Evolutionary conservation across 1,140 invertebrate genomes (phyloP), one percentile per base, ranked within the genome.

Genomic region (Solenopsis fugax): DNA sequence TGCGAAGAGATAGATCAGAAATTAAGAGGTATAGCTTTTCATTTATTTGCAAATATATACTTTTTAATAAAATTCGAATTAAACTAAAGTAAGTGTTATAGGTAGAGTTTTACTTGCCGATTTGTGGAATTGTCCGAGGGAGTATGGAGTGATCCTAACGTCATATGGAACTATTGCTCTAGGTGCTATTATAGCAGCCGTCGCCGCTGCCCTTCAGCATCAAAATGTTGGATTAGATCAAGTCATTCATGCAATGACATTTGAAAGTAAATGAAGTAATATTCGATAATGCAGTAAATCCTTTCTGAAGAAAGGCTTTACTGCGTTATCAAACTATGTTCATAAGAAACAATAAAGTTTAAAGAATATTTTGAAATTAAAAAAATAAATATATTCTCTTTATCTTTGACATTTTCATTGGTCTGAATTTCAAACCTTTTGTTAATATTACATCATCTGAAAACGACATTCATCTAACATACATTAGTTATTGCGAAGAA

Each of bases 91-190:
- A 73, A 58, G 4, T 9, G 5, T 45, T 56, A 12, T 45, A 89
- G 89, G 37, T 69, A 89, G 60, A 91, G 34, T 85, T 93, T 52
- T 90, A 92, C 69, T 90, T 87, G 60, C 92, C 91, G 69, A 92
- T 84, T 18, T 18, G 6, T 73, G 80, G 86, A 87, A 94, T 76
- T 97, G 96, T 92, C 96, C 96, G 4, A 95, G 96, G 76, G 96
- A 97, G 94, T 94, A 96, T 24, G 96, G 96, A 7, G 96, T 96
- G 1, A 93, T 97, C 10, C 93, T 96, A 88, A 96, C 96, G 4
- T 91, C 94, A 3, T 96, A 96, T 94, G 96, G 96, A 0, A 95
- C 96, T 0, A 93, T 97, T 86, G 94, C 96, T 18, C 93, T 95
- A 13, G 96, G 96, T 5, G 95, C 95, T n/a, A 85, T 97, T 10